Conservation (phyloP, 2,113 vertebrate genomes). For the Fregata magnificens region DNA sequence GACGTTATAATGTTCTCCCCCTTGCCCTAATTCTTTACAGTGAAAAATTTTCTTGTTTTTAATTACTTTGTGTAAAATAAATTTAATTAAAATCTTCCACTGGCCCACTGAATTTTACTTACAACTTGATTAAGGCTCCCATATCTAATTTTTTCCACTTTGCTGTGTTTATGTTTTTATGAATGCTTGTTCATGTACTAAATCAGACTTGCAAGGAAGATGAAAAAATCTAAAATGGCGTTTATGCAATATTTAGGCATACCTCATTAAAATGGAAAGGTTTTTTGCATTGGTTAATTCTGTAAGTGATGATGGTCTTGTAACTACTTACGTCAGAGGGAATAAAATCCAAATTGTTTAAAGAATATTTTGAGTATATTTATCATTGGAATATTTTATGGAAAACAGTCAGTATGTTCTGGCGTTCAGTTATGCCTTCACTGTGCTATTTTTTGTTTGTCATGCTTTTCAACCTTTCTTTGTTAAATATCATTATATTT, state of each 20-base stretch:
- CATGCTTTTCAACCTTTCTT: not conserved
- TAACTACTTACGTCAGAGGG: not conserved
- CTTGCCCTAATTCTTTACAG: not conserved
- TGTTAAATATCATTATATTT: not conserved
- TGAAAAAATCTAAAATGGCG: not conserved
- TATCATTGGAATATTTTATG: not conserved
- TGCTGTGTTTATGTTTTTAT: not conserved
- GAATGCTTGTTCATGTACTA: not conserved
- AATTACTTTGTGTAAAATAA: conserved; percentile 10
- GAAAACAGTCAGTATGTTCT: not conserved
- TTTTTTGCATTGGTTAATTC: not conserved
- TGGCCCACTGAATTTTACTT: not conserved
- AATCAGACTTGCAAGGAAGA: not conserved
- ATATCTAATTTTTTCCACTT: not conserved
- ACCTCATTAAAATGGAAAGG: not conserved
- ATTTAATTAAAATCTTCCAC: not conserved
- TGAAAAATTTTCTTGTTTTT: not conserved
- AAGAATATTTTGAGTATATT: not conserved
- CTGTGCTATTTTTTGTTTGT: not conserved
- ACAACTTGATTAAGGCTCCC: not conserved
- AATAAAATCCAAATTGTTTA: not conserved
- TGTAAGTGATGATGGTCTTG: not conserved
- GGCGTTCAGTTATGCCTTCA: not conserved
- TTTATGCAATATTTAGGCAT: not conserved
- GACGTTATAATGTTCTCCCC: not conserved